Base-by-base conservation (phyloP, 2,113 vertebrate species). In the Monopterus albus region DNA sequence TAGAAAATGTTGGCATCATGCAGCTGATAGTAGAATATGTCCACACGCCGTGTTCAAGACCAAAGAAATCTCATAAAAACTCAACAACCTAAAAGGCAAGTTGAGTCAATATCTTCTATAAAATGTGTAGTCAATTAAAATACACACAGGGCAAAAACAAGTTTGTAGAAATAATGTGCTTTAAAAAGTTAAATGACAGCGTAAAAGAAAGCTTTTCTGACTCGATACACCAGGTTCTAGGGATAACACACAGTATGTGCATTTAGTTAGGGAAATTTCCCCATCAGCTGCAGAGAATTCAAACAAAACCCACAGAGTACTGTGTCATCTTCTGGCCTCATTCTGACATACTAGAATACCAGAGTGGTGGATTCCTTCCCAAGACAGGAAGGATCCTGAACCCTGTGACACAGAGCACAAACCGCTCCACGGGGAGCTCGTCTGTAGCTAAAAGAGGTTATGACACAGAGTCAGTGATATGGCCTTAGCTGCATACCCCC, bases 391-490 rank as follows among this genome's bases (percentile, higher is more conserved):
- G 75, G 52, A 72, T 56, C 46, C 35, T 75, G 75, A 85, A 89
- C 87, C 68, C 89, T 42, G 47, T 87, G 89, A 87, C 87, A 78
- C 59, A 2, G 68, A 36, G 29, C 72, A 59, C 49, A 68, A 23
- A 55, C 39, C 0, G 63, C 69, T 67, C 79, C 67, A 1, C 5
- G 42, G 83, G 85, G 78, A 82, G 75, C 62, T 72, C 51, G 7
- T 51, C 72, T 80, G 70, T 40, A 52, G 85, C 85, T 85, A 88
- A 87, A 89, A 85, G 82, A 81, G 86, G 80, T 85, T 88, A 77
- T 86, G 87, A 87, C 82, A 81, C 81, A 29, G 46, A 82, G 63
- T 51, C 53, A 42, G 75, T 11, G 81, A 81, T 40, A 85, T 59
- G 79, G 56, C 61, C 69, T 7, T 11, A 68, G 36, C 36, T 18